Evolutionary conservation across 1,140 invertebrate genomes (phyloP).

Genomic region (Caerostris extrusa): DNA sequence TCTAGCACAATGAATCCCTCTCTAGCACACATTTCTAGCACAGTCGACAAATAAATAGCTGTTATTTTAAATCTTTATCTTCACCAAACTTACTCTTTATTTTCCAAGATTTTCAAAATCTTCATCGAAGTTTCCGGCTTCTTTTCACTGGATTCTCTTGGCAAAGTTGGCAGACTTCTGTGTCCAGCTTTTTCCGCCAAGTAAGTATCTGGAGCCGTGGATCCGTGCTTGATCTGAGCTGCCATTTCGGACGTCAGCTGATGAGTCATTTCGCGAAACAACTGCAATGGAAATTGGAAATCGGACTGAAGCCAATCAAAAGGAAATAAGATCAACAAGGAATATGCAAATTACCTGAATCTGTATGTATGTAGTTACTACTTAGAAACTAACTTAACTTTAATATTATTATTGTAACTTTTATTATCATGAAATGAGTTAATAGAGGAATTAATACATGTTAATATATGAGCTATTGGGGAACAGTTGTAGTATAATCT

Average conservation of each 20-base stretch:
- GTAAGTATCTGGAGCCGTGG: constrained; percentile 1
- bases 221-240: constrained; percentile 56
- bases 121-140: constrained; percentile 8
- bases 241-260: constrained; percentile 68
- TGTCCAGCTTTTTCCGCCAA: constrained; percentile 3
- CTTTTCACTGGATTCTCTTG: neutral
- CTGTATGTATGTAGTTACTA: too few species aligned
- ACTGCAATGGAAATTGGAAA: neutral
- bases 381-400: too few species aligned
- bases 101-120: constrained; percentile 65
- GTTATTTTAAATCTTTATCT: too few species aligned
- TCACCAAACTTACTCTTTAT: constrained; percentile 53
- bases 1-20: too few species aligned
- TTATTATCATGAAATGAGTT: too few species aligned
- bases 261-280: constrained; percentile 70
- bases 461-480: too few species aligned
- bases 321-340: neutral
- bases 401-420: too few species aligned
- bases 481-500: too few species aligned
- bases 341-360: neutral
- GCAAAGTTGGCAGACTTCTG: neutral
- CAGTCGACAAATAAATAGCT: too few species aligned
- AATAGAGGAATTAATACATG: too few species aligned
- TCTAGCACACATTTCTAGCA: too few species aligned
- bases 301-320: neutral